Evolutionary conservation across 2,113 vertebrate species (phyloP).

Genomic region (Ranitomeya variabilis): DNA sequence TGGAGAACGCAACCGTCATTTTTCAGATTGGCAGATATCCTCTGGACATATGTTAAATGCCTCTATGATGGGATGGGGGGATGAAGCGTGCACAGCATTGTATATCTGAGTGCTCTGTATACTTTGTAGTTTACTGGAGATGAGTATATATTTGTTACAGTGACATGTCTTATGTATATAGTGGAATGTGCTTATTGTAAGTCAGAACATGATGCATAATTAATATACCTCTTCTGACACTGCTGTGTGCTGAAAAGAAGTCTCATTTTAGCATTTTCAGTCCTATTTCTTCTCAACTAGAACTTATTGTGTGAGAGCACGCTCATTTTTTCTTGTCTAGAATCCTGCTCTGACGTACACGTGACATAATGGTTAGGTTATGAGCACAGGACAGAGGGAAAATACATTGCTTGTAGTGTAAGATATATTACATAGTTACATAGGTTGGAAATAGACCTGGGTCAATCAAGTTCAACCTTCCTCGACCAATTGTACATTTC

Average conservation of each 20-base stretch:
- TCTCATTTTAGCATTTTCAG: neutral
- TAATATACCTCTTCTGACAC: neutral
- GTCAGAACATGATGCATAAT: neutral
- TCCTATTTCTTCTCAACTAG: neutral
- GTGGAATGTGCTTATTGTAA: neutral
- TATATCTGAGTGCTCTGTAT: conserved; percentile 25
- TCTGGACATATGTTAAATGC: conserved; percentile 56
- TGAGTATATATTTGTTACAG: neutral
- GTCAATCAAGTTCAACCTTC: too few relatives aligned
- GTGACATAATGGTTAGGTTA: neutral
- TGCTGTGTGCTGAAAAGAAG: neutral
- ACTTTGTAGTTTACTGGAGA: neutral
- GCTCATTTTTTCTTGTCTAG: neutral
- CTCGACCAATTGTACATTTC: too few relatives aligned
- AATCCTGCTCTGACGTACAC: neutral
- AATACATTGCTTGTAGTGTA: neutral
- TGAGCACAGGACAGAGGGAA: neutral
- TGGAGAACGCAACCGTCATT: conserved; percentile 52
- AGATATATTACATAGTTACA: neutral
- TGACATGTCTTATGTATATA: neutral
- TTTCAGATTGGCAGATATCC: conserved; percentile 57
- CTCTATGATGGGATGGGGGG: conserved; percentile 39
- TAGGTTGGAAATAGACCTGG: too few relatives aligned
- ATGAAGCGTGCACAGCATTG: conserved; percentile 35
- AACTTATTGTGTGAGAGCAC: neutral